Conservation (phyloP, 2,113 vertebrate species). For the Solea senegalensis region DNA sequence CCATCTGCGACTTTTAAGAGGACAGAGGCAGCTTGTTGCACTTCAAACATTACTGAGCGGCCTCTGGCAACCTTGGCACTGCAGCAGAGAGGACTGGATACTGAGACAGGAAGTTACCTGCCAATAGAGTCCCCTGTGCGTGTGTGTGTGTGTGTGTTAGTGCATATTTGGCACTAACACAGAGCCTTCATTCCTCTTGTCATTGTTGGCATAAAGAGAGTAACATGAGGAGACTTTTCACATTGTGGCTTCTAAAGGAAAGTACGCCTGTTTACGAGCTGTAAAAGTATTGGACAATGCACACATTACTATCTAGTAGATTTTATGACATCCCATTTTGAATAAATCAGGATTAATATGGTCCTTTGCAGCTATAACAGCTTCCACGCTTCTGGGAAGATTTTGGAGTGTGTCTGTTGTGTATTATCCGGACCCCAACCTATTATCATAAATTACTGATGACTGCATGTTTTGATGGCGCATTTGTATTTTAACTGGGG, state of each 20-base stretch:
- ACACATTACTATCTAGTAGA: no score
- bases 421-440: no score
- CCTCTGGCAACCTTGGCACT: conserved; percentile 50
- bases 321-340: no score
- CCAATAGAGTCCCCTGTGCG: conserved; percentile 41
- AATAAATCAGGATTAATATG: no score
- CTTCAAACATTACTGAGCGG: conserved; percentile 62
- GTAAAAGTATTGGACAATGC: no score
- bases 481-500: no score
- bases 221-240: conserved; percentile 45
- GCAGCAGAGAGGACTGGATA: conserved; percentile 47
- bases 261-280: neutral
- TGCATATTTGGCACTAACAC: conserved; percentile 37
- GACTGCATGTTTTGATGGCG: no score
- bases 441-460: no score
- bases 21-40: conserved; percentile 65
- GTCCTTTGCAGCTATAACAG: no score
- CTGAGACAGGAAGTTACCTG: conserved; percentile 54
- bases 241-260: conserved; percentile 20
- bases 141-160: conserved; percentile 21
- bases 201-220: conserved; percentile 46
- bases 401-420: no score
- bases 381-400: no score
- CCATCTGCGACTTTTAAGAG: conserved; percentile 65
- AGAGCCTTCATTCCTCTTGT: conserved; percentile 52